Percentiles rank a stretch among this genome's conserved stretches.
phyloP scores from a whole-genome alignment of 1,140 invertebrate species.

The Microplitis mediator region DNA sequence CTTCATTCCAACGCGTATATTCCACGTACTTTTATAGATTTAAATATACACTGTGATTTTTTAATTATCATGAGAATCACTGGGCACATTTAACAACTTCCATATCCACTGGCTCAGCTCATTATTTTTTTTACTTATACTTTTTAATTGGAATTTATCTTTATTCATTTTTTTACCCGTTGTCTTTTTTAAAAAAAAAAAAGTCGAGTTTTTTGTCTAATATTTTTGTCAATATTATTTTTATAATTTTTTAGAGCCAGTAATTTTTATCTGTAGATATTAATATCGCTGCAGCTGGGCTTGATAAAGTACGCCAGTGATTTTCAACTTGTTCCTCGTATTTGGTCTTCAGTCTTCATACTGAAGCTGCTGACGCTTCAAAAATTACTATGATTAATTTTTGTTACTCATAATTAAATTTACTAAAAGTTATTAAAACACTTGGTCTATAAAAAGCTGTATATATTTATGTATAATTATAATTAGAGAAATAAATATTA shows the following conservation, averaged over 20 bases:
- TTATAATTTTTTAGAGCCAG: not conserved
- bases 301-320: slow-evolving; percentile 13
- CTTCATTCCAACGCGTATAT: slow-evolving; percentile 1
- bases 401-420: too few species aligned
- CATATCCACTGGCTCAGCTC: not conserved
- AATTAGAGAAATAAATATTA: too few species aligned
- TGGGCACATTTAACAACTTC: not conserved
- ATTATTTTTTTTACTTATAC: not conserved
- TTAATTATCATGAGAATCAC: not conserved
- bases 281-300: slow-evolving; percentile 1
- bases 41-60: too few species aligned
- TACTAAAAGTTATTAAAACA: too few species aligned
- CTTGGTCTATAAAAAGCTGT: too few species aligned
- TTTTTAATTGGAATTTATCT: not conserved
- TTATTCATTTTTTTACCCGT: not conserved
- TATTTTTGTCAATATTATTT: too few species aligned
- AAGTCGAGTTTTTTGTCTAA: not conserved
- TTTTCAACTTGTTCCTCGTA: slow-evolving; percentile 4
- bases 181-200: not conserved
- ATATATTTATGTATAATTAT: too few species aligned
- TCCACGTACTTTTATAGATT: not conserved
- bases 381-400: too few species aligned
- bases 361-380: too few species aligned
- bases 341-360: not conserved
- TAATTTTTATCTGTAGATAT: not conserved